Percentiles rank a stretch among this genome's conserved stretches.
Evolutionary conservation across 2,797 vertebrate species (phyloP).

Genomic region (Chloroceryle amazona): DNA sequence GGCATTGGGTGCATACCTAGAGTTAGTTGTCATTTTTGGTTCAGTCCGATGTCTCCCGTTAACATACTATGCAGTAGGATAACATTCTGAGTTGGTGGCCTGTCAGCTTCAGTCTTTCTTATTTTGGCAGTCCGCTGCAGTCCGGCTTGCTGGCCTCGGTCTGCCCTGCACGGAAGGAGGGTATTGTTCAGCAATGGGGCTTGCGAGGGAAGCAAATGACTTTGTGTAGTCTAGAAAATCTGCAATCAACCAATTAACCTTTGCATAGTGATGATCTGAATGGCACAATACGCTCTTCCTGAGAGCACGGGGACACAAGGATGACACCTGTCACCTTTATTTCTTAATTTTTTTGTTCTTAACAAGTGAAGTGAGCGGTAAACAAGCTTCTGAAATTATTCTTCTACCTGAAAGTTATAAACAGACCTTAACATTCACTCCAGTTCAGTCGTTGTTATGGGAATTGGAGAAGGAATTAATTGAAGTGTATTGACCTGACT

Average conservation of each 20-base stretch:
- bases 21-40: background rate
- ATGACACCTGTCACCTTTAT: background rate
- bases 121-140: background rate
- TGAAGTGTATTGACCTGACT: conserved; percentile 8
- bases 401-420: conserved; percentile 3
- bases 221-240: background rate
- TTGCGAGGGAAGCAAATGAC: background rate
- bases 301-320: background rate
- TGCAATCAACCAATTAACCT: background rate
- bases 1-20: background rate
- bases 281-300: background rate
- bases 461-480: conserved; percentile 31
- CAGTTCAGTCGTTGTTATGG: background rate
- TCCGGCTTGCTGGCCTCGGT: background rate
- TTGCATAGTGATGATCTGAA: background rate
- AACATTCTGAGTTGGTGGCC: background rate
- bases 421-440: background rate
- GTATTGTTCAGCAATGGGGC: background rate
- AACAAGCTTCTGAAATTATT: conserved; percentile 6
- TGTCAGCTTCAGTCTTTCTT: background rate
- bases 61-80: background rate
- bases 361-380: background rate
- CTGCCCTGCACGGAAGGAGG: background rate
- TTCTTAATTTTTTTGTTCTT: background rate
- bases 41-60: background rate